Evolutionary conservation across 2,888 invertebrate genomes (phyloP).

Genomic region (Lymantria dispar): DNA sequence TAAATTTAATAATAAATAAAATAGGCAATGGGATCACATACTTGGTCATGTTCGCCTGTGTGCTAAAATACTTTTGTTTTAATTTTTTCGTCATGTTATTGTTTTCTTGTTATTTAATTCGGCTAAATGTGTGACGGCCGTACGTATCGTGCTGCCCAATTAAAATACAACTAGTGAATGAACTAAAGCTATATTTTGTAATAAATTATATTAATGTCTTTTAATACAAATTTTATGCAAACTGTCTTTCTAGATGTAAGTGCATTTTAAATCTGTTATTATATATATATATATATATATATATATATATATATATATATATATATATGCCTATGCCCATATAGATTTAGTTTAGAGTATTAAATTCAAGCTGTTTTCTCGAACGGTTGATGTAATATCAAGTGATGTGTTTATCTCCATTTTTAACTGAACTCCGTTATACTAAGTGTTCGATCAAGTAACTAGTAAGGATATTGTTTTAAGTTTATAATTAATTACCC

Average conservation of each 20-base stretch:
- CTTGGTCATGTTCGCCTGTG: constrained; percentile 21
- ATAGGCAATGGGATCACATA: constrained; percentile 11
- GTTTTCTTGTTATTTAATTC: constrained; percentile 24
- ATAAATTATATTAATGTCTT: constrained; percentile 31
- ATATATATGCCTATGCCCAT: too few relatives aligned
- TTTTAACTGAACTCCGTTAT: too few relatives aligned
- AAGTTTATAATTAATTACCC: too few relatives aligned
- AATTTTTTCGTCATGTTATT: neutral
- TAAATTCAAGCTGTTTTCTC: constrained; percentile 17
- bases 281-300: too few relatives aligned
- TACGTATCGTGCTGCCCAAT: neutral
- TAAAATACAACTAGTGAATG: constrained; percentile 6
- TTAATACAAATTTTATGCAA: constrained; percentile 55
- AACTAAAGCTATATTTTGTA: constrained; percentile 37
- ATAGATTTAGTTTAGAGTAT: constrained; percentile 10
- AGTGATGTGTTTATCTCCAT: too few relatives aligned
- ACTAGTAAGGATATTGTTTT: too few relatives aligned
- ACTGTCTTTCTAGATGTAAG: constrained; percentile 43
- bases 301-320: too few relatives aligned
- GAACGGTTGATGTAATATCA: too few relatives aligned
- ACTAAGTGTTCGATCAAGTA: too few relatives aligned
- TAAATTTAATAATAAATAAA: constrained; percentile 15
- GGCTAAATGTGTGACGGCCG: constrained; percentile 18
- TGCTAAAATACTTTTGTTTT: constrained; percentile 9
- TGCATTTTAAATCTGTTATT: constrained; percentile 37